Evolutionary conservation across 2,888 invertebrate species (phyloP), one percentile per base, ranked within the genome.

Genomic region (Cordilura impudica): DNA sequence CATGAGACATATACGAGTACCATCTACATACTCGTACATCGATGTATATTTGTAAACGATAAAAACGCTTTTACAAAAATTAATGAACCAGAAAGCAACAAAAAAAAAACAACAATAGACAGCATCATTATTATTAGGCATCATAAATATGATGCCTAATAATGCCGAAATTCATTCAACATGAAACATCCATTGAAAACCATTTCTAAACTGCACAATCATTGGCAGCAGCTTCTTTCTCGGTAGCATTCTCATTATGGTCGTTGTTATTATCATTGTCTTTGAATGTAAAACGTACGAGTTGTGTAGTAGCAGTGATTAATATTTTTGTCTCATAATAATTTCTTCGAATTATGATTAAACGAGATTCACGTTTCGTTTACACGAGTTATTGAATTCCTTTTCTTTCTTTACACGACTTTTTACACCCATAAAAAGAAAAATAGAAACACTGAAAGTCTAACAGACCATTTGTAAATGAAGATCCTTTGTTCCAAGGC

Each of bases 21-120:
- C 82, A 77, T 83, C 82, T 82, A 85, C 85, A 73, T 76, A 60
- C 47, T 51, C 73, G 73, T 63, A 76, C 53, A 77, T n/a, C n/a
- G n/a, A 69, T 26, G 26, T 4, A 63, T 73, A 80, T 77, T 77
- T 77, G 81, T 78, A 75, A 81, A 54, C 75, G 78, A 81, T 81
- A 75, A 72, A 81, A 71, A 67, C 47, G 75, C 78, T 53, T 67
- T 75, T 67, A 75, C 23, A 58, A 61, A 79, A 79, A 75, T 79
- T 75, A 79, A 79, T 79, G 75, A 79, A 61, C 61, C 49, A 53
- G 71, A 71, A 74, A 19, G 39, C 43, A 31, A 45, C 19, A 39
- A 35, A 35, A 54, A 51, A 39, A 35, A 35, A 54, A 51, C 39
- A 58, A 56, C 66, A 73, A 35, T 18, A 56, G 51, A 29, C 54